These are phyloP conservation scores for Pyrocoelia pectoralis DNA, from an alignment of 2,888 invertebrate species.

Conservation along the genomic window DNA sequence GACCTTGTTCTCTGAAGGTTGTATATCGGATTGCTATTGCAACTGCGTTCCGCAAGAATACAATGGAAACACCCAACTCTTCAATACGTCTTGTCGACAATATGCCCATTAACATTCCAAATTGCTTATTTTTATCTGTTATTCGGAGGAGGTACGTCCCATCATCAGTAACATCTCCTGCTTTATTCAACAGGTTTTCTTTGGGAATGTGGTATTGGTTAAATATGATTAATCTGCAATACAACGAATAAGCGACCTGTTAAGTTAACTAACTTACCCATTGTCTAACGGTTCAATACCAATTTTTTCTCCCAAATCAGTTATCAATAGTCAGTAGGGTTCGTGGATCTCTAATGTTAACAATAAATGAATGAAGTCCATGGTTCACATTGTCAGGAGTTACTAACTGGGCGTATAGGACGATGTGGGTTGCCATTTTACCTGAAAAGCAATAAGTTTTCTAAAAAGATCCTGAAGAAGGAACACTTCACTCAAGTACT, in stretches of 20 bases:
- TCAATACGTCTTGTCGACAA: background rate
- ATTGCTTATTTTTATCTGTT: constrained; percentile 56
- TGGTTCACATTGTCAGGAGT: constrained; percentile 80
- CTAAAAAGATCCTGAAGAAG: too few species aligned
- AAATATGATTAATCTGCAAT: background rate
- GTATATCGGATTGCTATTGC: background rate
- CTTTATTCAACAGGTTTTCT: background rate
- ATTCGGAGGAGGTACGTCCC: constrained; percentile 59
- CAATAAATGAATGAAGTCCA: constrained; percentile 89
- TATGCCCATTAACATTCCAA: background rate
- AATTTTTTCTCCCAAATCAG: constrained; percentile 92
- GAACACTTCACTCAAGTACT: too few species aligned
- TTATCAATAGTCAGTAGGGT: constrained; percentile 81
- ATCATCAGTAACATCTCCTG: background rate
- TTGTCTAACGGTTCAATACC: constrained; percentile 94
- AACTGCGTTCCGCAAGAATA: background rate
- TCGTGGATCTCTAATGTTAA: constrained; percentile 79
- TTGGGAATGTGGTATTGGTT: background rate
- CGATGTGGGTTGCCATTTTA: constrained; percentile 83
- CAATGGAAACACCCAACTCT: background rate
- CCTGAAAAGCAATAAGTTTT: too few species aligned
- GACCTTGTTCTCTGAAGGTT: too few species aligned
- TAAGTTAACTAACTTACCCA: constrained; percentile 66
- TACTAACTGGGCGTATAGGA: constrained; percentile 88
- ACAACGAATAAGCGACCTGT: background rate